Evolutionary conservation across 2,797 vertebrate genomes (phyloP).

Genomic region (Anguilla megastoma): DNA sequence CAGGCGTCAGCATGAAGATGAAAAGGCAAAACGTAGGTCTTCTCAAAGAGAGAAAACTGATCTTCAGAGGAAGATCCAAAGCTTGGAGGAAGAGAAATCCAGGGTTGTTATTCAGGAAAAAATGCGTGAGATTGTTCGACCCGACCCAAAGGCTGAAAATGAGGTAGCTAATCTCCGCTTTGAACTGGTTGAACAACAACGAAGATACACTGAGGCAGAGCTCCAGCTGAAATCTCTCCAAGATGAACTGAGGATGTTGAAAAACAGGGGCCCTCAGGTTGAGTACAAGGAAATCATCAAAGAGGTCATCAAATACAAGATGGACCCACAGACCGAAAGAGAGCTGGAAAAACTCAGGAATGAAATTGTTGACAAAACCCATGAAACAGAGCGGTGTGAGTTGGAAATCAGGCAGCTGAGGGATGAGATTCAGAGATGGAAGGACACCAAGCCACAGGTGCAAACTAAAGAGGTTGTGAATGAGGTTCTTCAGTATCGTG

Average conservation of each 20-base stretch:
- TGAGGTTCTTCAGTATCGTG: conserved; percentile 89
- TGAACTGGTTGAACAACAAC: conserved; percentile 89
- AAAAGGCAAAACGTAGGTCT: conserved; percentile 79
- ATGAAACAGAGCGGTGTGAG: conserved; percentile 84
- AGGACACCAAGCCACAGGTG: conserved; percentile 88
- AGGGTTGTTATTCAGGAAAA: conserved; percentile 92
- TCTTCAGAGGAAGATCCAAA: conserved; percentile 83
- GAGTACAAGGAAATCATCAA: conserved; percentile 92
- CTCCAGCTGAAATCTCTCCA: conserved; percentile 81
- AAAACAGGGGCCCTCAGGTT: conserved; percentile 84
- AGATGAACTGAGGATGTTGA: conserved; percentile 79
- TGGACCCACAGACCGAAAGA: conserved; percentile 86
- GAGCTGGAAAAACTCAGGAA: conserved; percentile 90
- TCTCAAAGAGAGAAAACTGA: conserved; percentile 82
- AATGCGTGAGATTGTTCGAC: conserved; percentile 90
- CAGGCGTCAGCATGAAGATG: conserved; percentile 83
- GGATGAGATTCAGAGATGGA: conserved; percentile 90
- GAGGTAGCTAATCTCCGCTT: conserved; percentile 92
- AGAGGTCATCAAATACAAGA: conserved; percentile 96
- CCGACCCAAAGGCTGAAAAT: conserved; percentile 92
- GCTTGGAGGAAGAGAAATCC: conserved; percentile 88
- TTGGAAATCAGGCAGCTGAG: conserved; percentile 89
- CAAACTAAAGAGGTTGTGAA: conserved; percentile 93
- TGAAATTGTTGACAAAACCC: conserved; percentile 90
- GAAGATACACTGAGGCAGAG: conserved; percentile 79